phyloP scores from a whole-genome alignment of 2,113 vertebrate species.

The Phyllostomus discolor region DNA sequence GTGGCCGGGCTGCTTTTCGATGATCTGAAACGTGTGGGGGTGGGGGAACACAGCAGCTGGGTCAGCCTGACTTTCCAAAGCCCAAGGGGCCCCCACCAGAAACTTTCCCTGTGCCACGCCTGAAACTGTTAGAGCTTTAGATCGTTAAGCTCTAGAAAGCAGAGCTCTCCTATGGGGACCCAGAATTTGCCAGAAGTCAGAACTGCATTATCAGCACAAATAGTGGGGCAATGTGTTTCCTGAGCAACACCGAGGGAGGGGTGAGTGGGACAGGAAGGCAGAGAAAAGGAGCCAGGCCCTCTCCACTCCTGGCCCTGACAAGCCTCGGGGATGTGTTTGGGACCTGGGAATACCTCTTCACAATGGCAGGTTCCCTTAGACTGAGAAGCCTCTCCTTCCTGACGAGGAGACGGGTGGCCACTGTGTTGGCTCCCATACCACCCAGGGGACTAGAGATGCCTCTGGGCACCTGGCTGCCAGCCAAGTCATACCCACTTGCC shows the following conservation, averaged over 20 bases:
- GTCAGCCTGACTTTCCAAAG: not conserved
- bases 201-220: not conserved
- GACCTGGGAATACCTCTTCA: not conserved
- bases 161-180: not conserved
- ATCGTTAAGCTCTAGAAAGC: not conserved
- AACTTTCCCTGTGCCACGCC: not conserved
- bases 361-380: not conserved
- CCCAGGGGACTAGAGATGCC: not conserved
- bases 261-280: not conserved
- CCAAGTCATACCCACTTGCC: not conserved
- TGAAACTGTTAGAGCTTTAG: not conserved
- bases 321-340: rapidly evolving
- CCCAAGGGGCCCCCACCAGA: rapidly evolving
- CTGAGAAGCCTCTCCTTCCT: not conserved
- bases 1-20: slow-evolving; percentile 94
- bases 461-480: not conserved
- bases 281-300: not conserved
- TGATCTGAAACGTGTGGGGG: slow-evolving; percentile 85
- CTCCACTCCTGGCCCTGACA: not conserved
- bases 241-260: not conserved
- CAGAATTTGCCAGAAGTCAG: not conserved
- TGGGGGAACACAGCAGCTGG: not conserved
- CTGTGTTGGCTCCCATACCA: not conserved
- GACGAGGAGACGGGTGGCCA: not conserved
- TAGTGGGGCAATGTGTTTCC: not conserved